Base-by-base conservation (phyloP, 2,797 vertebrate species). In the Silurus lanzhouensis region DNA sequence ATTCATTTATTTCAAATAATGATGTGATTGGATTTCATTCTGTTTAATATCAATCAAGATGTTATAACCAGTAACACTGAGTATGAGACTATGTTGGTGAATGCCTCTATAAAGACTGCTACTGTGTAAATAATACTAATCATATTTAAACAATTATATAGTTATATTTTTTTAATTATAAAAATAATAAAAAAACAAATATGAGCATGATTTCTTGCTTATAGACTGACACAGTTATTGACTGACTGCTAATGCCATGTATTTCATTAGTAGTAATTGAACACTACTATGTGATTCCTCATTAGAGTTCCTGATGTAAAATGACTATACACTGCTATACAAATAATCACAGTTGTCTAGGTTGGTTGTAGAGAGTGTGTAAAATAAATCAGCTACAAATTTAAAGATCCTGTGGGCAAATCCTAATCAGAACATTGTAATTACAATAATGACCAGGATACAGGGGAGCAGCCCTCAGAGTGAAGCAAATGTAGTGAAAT, bases 391-490 rank as follows among this genome's bases (percentile, higher is more conserved):
- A 81, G 58, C 68, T 57, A 64, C 78, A 70, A 55, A 52, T 72
- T 63, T 55, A 81, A 74, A 74, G n/a, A 71, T 85, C 38, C 58
- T 85, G 58, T 81, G 75, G 44, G 82, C 46, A 52, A 55, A 76
- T 76, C 71, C 74, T 85, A 61, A 81, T 63, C 46, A 81, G 67
- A 85, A 75, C 60, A 15, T 38, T 75, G 68, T 74, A 72, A 85
- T 84, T 84, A 77, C 83, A 68, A 52, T 63, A 71, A 81, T 67
- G 79, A 81, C 67, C 79, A 67, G 79, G 66, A 84, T 70, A 84
- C 38, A 71, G 31, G 57, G 57, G 79, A 67, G 63, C 63, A 67
- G 79, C 60, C 74, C 74, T 63, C 58, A 52, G 44, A 61, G 58
- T 63, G 70, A 75, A 63, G 82, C 70, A 75, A 83, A 83, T 75